Base-by-base conservation (phyloP, 2,797 vertebrate species). In the Poeciliopsis infans region DNA sequence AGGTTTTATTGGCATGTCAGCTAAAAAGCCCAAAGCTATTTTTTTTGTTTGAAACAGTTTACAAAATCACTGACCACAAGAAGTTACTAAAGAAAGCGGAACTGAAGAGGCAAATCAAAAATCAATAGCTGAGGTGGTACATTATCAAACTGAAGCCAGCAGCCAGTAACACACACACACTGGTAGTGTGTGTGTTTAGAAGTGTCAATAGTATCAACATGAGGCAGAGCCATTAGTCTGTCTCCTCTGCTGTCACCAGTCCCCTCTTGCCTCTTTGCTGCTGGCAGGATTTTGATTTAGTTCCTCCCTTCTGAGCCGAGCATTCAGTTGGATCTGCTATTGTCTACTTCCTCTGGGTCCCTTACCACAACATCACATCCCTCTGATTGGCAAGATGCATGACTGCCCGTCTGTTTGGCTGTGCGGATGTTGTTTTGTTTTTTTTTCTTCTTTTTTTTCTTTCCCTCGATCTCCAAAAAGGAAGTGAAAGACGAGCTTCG, bases 151-250 rank as follows among this genome's bases (percentile, higher is more conserved):
- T 68, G 79, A 59, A 74, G 85, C 76, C 72, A 74, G 79, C 76
- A 81, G 87, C 86, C 77, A 53, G 77, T 78, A 43, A 53, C 31
- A 31, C 31, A 83, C 78, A 78, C 51, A 33, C 73, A 15, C 0
- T 20, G 75, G 70, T 43, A 66, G 87, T 83, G 64, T 45, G 45
- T 45, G 83, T 84, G 84, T 87, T 87, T 79, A 86, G 53, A 89
- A 84, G 87, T 84, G 86, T 89, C 86, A 92, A 84, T 83, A 87
- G 85, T 72, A 81, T 91, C 89, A 87, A 87, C 91, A 85, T 74
- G 68, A 85, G 82, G 88, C 87, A 81, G 77, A 87, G 74, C 78
- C 89, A 90, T 93, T 90, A 91, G 90, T 79, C 77, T 61, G 86
- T 73, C 88, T 89, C 74, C 84, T 85, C 46, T 43, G 89, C 79